These are phyloP conservation scores for Oreochromis spilurus DNA, from an alignment of 2,113 vertebrate genomes.

Conservation along the genomic window DNA sequence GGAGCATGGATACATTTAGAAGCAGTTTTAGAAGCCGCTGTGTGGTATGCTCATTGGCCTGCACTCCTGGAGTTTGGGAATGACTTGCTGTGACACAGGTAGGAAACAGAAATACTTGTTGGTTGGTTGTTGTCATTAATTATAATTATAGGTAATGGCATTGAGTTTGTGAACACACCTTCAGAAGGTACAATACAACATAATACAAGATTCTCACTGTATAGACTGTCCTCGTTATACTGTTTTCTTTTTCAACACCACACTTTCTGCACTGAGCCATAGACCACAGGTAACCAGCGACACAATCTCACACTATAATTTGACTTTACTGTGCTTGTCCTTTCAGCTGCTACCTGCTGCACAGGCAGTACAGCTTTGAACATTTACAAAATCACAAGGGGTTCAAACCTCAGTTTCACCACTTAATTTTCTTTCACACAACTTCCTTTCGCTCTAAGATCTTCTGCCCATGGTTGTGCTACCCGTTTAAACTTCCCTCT, in stretches of 20 bases:
- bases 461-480: constrained; percentile 44
- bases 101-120: constrained; percentile 26
- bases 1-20: constrained; percentile 2
- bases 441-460: constrained; percentile 15
- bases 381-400: constrained; percentile 52
- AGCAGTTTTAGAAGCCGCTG: not conserved
- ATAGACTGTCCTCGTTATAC: constrained; percentile 45
- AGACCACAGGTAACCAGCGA: constrained; percentile 58
- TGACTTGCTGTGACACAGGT: constrained; percentile 27
- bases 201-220: constrained; percentile 62
- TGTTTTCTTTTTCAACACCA: constrained; percentile 59
- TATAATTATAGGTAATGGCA: constrained; percentile 40
- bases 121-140: constrained; percentile 34
- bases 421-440: constrained; percentile 30
- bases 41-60: not conserved
- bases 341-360: constrained; percentile 28
- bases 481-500: constrained; percentile 55
- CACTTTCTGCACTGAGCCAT: constrained; percentile 57
- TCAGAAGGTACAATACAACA: constrained; percentile 67
- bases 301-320: constrained; percentile 61
- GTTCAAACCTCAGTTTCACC: constrained; percentile 23
- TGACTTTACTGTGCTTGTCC: constrained; percentile 63
- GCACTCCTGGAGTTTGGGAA: constrained; percentile 1
- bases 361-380: not conserved
- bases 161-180: constrained; percentile 60